phyloP scores from a whole-genome alignment of 35 echinoderm and acorn worm genomes.

The Apostichopus californicus region DNA sequence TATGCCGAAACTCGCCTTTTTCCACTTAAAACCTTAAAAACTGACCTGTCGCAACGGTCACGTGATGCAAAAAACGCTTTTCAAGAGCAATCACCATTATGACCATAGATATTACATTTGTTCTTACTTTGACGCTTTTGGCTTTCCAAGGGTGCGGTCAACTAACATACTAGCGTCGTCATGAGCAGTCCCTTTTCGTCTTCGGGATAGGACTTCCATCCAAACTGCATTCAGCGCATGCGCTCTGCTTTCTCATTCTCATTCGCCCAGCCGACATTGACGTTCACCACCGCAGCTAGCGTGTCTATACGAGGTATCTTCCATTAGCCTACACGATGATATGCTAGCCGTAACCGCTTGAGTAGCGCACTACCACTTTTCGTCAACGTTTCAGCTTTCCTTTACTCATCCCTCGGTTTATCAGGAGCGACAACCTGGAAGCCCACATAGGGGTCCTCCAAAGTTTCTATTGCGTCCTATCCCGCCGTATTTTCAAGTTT shows the following conservation, averaged over 20 bases:
- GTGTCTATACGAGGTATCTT: too few species aligned
- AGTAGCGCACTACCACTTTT: not conserved
- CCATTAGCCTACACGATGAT: too few species aligned
- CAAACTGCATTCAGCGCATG: not conserved
- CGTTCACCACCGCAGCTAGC: not conserved
- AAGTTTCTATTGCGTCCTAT: not conserved
- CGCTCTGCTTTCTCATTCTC: not conserved
- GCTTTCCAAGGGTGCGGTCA: too few species aligned
- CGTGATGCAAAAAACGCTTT: too few species aligned
- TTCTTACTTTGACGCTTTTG: too few species aligned
- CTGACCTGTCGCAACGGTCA: too few species aligned
- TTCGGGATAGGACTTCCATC: not conserved
- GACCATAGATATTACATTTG: too few species aligned
- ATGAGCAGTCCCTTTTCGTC: not conserved
- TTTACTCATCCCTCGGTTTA: not conserved
- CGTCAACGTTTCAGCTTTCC: not conserved
- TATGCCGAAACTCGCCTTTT: too few species aligned
- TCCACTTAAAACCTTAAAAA: too few species aligned
- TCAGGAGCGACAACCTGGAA: conserved; percentile 5
- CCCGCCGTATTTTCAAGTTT: conserved; percentile 27
- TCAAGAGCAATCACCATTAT: too few species aligned
- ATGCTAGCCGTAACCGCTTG: too few species aligned
- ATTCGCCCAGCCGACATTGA: not conserved
- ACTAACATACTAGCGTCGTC: not conserved
- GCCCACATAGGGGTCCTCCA: not conserved